Evolutionary conservation across 2,113 vertebrate species (phyloP).

Genomic region (Brachyhypopomus gauderio): DNA sequence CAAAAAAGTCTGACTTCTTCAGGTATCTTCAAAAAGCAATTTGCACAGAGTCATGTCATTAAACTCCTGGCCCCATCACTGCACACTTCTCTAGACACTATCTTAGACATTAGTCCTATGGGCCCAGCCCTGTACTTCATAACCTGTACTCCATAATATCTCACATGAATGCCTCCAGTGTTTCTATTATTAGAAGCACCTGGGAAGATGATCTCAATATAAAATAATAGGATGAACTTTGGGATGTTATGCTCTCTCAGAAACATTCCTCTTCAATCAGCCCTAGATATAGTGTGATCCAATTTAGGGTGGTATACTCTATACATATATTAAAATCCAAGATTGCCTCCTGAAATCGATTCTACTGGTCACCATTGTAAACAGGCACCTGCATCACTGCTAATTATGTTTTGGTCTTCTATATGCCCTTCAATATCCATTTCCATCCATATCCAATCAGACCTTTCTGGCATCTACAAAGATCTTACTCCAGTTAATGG

Average conservation of each 20-base stretch:
- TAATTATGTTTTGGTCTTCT: slow-evolving; percentile 19
- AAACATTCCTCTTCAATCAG: slow-evolving; percentile 30
- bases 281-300: neutral
- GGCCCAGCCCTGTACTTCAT: neutral
- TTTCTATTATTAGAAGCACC: neutral
- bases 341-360: neutral
- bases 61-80: neutral
- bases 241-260: neutral
- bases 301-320: slow-evolving; percentile 28
- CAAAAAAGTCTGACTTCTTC: neutral
- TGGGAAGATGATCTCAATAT: neutral
- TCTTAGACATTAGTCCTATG: slow-evolving; percentile 35
- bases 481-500: neutral
- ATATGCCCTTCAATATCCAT: neutral
- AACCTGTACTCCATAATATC: neutral
- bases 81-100: neutral
- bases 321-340: neutral
- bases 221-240: neutral
- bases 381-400: neutral
- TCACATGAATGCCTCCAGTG: neutral
- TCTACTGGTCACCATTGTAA: slow-evolving; percentile 21
- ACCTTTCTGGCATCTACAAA: neutral
- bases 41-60: neutral
- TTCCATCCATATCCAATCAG: neutral
- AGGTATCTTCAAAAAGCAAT: neutral